phyloP scores from a whole-genome alignment of 64 coral and sea anemone genomes.

The Montipora foliosa region DNA sequence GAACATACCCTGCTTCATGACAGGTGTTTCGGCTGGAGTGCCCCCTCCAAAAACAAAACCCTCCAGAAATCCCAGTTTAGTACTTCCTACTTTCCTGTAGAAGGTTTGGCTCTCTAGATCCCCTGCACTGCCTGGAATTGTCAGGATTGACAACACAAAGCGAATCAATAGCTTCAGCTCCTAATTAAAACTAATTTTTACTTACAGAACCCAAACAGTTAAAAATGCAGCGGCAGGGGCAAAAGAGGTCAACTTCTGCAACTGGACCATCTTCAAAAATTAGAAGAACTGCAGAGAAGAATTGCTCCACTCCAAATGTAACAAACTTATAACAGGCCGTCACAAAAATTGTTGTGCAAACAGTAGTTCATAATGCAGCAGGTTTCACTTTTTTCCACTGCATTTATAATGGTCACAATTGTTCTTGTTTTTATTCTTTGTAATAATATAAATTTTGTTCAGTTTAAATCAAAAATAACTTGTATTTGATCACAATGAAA shows the following conservation, averaged over 20 bases:
- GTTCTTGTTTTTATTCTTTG: neutral
- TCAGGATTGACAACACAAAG: neutral
- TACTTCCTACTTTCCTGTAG: neutral
- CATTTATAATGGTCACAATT: neutral
- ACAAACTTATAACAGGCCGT: neutral
- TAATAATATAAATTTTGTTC: neutral
- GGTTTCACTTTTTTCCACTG: neutral
- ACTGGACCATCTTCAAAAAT: neutral
- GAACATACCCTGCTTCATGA: neutral
- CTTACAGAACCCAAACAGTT: neutral
- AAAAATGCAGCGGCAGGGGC: neutral
- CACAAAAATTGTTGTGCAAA: neutral
- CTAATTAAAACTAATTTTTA: neutral
- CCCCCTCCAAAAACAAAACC: neutral
- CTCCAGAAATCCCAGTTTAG: neutral
- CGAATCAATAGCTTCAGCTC: neutral
- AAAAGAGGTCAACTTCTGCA: neutral
- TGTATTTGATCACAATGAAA: neutral
- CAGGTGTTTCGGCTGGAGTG: neutral
- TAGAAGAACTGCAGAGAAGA: neutral
- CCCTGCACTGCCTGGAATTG: neutral
- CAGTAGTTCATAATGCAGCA: neutral
- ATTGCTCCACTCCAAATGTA: slow-evolving; percentile 2
- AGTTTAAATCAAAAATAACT: neutral
- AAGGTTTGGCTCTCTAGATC: neutral